Evolutionary conservation across 2,113 vertebrate genomes (phyloP), one percentile per base, ranked within the genome.

Genomic region (Melanerpes aurifrons): DNA sequence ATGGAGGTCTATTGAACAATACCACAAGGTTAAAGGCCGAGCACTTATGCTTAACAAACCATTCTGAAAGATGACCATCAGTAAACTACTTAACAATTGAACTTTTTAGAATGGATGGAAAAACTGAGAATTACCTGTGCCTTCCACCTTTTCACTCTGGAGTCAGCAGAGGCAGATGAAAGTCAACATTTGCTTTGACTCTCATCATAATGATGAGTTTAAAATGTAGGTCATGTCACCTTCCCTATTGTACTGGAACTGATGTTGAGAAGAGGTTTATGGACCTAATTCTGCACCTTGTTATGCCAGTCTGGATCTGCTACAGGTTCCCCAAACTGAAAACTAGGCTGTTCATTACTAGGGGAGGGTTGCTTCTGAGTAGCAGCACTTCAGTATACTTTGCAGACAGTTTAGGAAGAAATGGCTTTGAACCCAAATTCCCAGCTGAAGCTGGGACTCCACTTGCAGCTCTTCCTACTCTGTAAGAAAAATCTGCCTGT

Each of bases 71-170:
- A 76, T 0, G 11, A 47, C 62, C 67, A 31, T 56, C 57, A 64
- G 78, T 82, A 89, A 95, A 72, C 48, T 70, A 56, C 82, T 82
- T 89, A 90, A 90, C 92, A 82, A 56, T 66, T 87, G 76, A 87
- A 37, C 17, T 87, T 94, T 72, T 84, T 45, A 63, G 76, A 90
- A 78, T 16, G 72, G 90, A 91, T 63, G 50, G 81, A 73, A 94
- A 73, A 90, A 92, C 59, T 12, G 70, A 76, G 50, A 79, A 76
- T 58, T 66, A 59, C 16, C 69, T 69, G 9, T 83, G 64, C 7
- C 86, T 73, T 79, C 70, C 62, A 75, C 53, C 69, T 54, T 94
- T 86, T 81, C 91, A 68, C 71, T 83, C 71, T 68, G 12, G 79
- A 91, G 91, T 70, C 89, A 92, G 70, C 84, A 66, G 68, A 81